Conservation (phyloP, 2,888 invertebrate genomes). For the Caenorhabditis panamensis region DNA sequence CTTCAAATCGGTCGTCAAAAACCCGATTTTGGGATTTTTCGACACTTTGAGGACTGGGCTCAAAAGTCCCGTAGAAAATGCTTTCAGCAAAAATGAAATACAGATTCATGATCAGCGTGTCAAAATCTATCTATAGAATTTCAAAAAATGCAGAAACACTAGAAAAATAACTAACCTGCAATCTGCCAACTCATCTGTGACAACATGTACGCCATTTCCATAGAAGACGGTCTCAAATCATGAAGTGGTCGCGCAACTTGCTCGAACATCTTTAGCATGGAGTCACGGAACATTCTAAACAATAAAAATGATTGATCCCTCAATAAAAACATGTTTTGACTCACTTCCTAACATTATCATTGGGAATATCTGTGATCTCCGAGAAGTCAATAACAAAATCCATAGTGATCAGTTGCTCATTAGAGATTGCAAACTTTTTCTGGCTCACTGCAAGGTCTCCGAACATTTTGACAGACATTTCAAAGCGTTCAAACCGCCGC, state of each 20-base stretch:
- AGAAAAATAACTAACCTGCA: conserved; percentile 49
- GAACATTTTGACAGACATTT: conserved; percentile 61
- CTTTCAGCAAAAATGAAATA: too few relatives aligned
- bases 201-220: conserved; percentile 64
- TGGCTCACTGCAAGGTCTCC: conserved; percentile 13
- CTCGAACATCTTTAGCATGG: conserved; percentile 47
- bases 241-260: conserved; percentile 53
- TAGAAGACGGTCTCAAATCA: conserved; percentile 42
- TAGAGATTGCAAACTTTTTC: conserved; percentile 48
- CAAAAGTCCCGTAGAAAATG: too few relatives aligned
- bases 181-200: conserved; percentile 62
- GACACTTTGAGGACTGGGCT: too few relatives aligned
- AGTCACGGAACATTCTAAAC: conserved; percentile 58
- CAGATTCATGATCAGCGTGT: too few relatives aligned
- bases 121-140: too few relatives aligned
- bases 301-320: neutral
- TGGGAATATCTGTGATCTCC: conserved; percentile 53
- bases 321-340: neutral
- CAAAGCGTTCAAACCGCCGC: conserved; percentile 61
- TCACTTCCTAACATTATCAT: conserved; percentile 27
- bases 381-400: conserved; percentile 53
- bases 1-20: too few relatives aligned
- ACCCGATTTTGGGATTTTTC: too few relatives aligned
- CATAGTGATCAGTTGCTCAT: conserved; percentile 33
- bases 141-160: too few relatives aligned